Evolutionary conservation across 2,113 vertebrate species (phyloP).

Genomic region (Strigops habroptila): DNA sequence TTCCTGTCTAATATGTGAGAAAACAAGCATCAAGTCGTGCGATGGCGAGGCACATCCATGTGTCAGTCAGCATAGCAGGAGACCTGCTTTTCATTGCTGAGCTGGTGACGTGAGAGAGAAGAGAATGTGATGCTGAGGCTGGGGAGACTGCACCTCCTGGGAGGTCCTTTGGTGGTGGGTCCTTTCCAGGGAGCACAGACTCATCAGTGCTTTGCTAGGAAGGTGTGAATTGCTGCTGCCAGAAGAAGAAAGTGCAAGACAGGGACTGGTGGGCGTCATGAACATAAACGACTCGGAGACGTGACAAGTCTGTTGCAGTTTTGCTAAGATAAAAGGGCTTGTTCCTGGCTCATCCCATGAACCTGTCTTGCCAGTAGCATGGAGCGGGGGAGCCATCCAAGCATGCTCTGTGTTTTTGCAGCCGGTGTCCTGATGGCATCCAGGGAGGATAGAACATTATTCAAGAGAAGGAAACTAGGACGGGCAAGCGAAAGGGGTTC

Average conservation of each 20-base stretch:
- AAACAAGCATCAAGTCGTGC: accelerated
- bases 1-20: not conserved
- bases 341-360: not conserved
- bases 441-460: not conserved
- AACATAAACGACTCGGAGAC: not conserved
- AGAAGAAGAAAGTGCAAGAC: slow-evolving; percentile 23
- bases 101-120: not conserved
- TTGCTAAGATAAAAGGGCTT: not conserved
- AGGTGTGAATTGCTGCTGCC: not conserved
- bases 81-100: not conserved
- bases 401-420: not conserved
- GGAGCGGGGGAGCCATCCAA: not conserved
- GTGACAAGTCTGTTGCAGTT: not conserved
- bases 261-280: not conserved
- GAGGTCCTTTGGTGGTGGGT: not conserved
- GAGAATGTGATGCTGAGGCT: not conserved
- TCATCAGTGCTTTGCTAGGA: not conserved
- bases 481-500: not conserved
- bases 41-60: not conserved
- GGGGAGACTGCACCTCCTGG: not conserved
- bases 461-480: not conserved
- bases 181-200: not conserved
- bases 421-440: not conserved
- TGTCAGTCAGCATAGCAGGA: not conserved
- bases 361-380: not conserved